Base-by-base conservation (phyloP, 2,888 invertebrate genomes). In the Thumatha senex region DNA sequence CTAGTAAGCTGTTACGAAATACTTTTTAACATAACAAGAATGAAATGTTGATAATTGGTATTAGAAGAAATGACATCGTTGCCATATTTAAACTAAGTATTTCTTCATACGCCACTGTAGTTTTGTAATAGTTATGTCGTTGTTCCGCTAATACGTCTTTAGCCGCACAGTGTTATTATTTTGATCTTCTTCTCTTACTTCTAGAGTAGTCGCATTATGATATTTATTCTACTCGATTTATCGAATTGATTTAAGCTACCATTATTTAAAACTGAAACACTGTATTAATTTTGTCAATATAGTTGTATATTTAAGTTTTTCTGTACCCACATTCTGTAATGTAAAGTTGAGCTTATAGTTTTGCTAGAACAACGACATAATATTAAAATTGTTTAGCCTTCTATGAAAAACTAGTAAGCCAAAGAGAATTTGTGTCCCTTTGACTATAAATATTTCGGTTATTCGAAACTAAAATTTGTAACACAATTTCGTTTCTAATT, bases 181-280 rank as follows among this genome's bases (percentile, higher is more conserved):
- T 53, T 70, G 74, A 77, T 81, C 76, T 77, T 76, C 80, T 81
- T 71, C 78, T 82, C 79, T 82, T 75, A 48, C 48, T 70, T 67
- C 58, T 77, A 84, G 79, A 84, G 82, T 70, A 69, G 80, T 54
- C 71, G 68, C 80, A 83, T 59, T 62, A 56, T 56, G 58, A 63
- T 13, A 46, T 29, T 38, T 47, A 30, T 39, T 48, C 54, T 61
- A 53, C 56, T 61, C 50, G 31, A 48, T 48, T 43, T 53, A 33
- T 40, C 15, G 47, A 54, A 47, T 47, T 47, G 34, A 47, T 53
- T 29, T 38, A 35, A 41, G 54, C 48, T 56, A 48, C 54, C 48
- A 52, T 63, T 58, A 54, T 67, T 56, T n/a, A n/a, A n/a, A n/a
- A n/a, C n/a, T n/a, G n/a, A n/a, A n/a, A n/a, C n/a, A n/a, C n/a